Evolutionary conservation across 2,888 invertebrate species (phyloP).

Genomic region (Hydrotaea diabolus): DNA sequence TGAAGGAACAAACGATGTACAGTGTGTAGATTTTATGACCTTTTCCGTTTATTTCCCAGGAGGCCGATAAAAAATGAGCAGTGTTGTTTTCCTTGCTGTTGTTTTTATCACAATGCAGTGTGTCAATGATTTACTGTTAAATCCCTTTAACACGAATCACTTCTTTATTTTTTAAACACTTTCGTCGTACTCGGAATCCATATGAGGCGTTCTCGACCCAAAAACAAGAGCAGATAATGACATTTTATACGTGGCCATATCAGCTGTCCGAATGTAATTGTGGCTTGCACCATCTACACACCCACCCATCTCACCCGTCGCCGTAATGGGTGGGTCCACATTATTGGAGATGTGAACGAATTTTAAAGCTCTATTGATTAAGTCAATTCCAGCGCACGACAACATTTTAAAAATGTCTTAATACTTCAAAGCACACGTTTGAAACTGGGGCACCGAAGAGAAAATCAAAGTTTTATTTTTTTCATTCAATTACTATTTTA

Average conservation of each 20-base stretch:
- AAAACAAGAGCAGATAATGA: neutral
- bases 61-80: constrained; percentile 62
- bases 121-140: constrained; percentile 52
- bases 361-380: no score
- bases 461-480: no score
- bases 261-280: neutral
- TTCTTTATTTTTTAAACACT: constrained; percentile 45
- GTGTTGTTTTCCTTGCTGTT: constrained; percentile 29
- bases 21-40: constrained; percentile 58
- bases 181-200: neutral
- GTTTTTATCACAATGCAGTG: constrained; percentile 46
- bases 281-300: no score
- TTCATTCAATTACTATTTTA: no score
- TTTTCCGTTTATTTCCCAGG: constrained; percentile 65
- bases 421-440: no score
- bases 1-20: constrained; percentile 43
- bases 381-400: no score
- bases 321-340: no score
- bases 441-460: no score
- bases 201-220: constrained; percentile 14
- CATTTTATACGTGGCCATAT: constrained; percentile 6
- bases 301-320: no score
- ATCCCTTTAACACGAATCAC: constrained; percentile 44
- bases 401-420: no score
- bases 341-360: no score